Percentiles rank a stretch among this genome's conserved stretches.
Conservation (phyloP, 2,888 invertebrate species). For the Andrena dorsata region DNA sequence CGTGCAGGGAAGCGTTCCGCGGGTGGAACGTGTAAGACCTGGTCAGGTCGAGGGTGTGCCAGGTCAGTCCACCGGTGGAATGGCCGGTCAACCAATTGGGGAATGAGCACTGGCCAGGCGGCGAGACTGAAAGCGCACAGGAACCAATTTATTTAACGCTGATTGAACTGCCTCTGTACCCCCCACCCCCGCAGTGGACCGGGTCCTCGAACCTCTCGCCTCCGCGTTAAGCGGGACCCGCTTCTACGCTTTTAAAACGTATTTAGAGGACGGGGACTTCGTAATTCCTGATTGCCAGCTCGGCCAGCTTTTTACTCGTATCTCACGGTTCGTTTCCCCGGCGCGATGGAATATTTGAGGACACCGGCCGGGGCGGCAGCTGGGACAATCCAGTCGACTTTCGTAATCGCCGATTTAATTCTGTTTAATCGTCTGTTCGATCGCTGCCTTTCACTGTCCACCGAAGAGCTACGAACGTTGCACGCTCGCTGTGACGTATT, state of each 20-base stretch:
- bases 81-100: constrained; percentile 95
- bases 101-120: constrained; percentile 93
- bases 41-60: constrained; percentile 95
- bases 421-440: constrained; percentile 8
- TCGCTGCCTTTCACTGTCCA: not conserved
- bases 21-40: constrained; percentile 95
- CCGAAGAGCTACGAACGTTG: too few relatives aligned
- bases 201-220: not conserved
- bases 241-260: constrained; percentile 25
- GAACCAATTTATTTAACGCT: constrained; percentile 51
- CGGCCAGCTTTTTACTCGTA: not conserved
- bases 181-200: not conserved
- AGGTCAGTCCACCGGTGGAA: constrained; percentile 84
- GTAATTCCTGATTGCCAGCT: constrained; percentile 24
- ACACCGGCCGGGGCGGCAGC: not conserved
- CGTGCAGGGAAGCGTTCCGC: constrained; percentile 91
- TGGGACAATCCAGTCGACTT: constrained; percentile 3
- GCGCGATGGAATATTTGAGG: constrained; percentile 15
- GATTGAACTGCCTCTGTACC: constrained; percentile 29
- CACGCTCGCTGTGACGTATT: too few relatives aligned
- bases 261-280: constrained; percentile 22
- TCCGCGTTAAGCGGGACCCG: constrained; percentile 14
- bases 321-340: constrained; percentile 32
- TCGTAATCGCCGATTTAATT: constrained; percentile 19
- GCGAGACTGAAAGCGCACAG: constrained; percentile 87